Base-by-base conservation (phyloP, 2,113 vertebrate species). In the Osmerus mordax region DNA sequence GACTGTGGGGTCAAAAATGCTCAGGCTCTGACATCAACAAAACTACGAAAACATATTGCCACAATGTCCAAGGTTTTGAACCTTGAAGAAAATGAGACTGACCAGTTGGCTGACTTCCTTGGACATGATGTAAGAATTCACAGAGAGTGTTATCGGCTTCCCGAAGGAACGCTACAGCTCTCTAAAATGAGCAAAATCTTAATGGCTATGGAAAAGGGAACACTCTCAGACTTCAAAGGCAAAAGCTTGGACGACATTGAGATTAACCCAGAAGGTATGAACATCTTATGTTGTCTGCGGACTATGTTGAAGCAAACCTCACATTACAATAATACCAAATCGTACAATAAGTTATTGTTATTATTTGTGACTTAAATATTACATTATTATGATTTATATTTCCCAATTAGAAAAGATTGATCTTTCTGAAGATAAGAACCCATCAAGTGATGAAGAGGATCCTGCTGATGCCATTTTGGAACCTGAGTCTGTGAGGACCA, bases 181-280 rank as follows among this genome's bases (percentile, higher is more conserved):
- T 1, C 25, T 25, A 25, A 25, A 25, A 25, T 25, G 25, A 25
- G 25, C 25, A 25, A 25, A 25, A 29, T 78, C 0, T 73, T 81
- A 41, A 72, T 84, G 1, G 71, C 72, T 61, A 79, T 84, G 69
- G 76, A 73, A 41, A 83, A 84, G 64, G 76, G 75, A 65, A 75
- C 62, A 64, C 68, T 80, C 19, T 59, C 77, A 61, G 71, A 84
- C 21, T 64, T 84, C 53, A 72, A 71, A 13, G 72, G 82, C n/a
- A 80, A 78, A 70, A 78, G 75, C 19, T 59, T 83, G 67, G 79
- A 79, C 62, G 71, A 84, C 64, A 79, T 77, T 18, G 1, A 0
- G 0, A 63, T 82, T 9, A 58, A 78, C 71, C 67, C 67, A 64
- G 69, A 76, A 21, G 70, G 70, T 73, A 76, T 28, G 53, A 29